These are phyloP conservation scores for Smutsia gigantea DNA, from an alignment of 2,797 vertebrate species.

Conservation along the genomic window DNA sequence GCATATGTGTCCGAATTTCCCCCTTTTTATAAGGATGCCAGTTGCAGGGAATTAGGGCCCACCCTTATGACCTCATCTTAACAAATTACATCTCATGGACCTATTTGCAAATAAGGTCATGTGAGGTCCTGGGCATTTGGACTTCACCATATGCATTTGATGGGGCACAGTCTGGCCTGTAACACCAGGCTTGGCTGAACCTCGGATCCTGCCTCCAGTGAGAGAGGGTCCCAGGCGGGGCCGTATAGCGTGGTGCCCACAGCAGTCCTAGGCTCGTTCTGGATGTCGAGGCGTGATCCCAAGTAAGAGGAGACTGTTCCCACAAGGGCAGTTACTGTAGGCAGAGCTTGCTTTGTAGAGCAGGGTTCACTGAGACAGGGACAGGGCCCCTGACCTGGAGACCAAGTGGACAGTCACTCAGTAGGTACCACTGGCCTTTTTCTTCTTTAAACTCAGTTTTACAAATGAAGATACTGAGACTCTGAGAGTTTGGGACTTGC, in stretches of 20 bases:
- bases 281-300: background rate
- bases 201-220: background rate
- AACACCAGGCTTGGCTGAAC: background rate
- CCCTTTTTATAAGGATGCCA: background rate
- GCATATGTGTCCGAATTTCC: background rate
- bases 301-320: accelerated
- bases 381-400: background rate
- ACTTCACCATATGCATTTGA: background rate
- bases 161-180: background rate
- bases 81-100: background rate
- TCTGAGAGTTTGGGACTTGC: background rate
- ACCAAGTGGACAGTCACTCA: background rate
- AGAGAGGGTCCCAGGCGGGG: background rate
- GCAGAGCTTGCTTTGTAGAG: background rate
- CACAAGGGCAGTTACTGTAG: accelerated
- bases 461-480: background rate
- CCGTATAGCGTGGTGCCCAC: accelerated
- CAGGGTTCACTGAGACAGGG: background rate
- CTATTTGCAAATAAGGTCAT: background rate
- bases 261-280: background rate
- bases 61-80: background rate
- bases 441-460: background rate
- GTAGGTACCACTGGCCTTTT: background rate
- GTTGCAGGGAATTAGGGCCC: background rate
- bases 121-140: background rate